Base-by-base conservation (phyloP, 2,113 vertebrate genomes). In the Istiophorus platypterus region DNA sequence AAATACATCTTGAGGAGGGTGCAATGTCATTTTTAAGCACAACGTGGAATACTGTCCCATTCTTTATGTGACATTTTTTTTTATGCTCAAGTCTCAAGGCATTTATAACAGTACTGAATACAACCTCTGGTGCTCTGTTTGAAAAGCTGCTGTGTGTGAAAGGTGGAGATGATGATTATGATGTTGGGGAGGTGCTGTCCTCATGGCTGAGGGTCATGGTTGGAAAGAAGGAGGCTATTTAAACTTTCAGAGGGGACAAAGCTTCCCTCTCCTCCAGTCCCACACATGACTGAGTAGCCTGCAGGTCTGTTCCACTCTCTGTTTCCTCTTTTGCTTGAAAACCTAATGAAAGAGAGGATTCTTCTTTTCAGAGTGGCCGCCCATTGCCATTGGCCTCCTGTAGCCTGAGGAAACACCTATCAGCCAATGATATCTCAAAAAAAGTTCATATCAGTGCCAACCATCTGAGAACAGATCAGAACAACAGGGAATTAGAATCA, bases 381-480 rank as follows among this genome's bases (percentile, higher is more conserved):
- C 72, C 58, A 34, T 80, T 51, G 62, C 85, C 82, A 90, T 81
- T 81, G 87, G 86, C 82, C 78, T 85, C 82, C 85, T 88, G 83
- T 85, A 85, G 81, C 45, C 61, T 67, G 80, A 88, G 82, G 76
- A 84, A 80, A 91, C 81, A 65, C 83, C 84, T 78, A 72, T 86
- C 86, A 86, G 87, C 87, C 70, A 87, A 85, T 91, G 51, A 89
- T 84, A 86, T 89, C 59, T 62, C 26, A 58, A 79, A 77, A 86
- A 49, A 68, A 39, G 29, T 24, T 89, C 76, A 91, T 85, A 89
- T 91, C 45, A 78, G 88, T 92, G 90, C 90, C 92, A 91, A 90
- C 89, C 85, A 89, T 91, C 78, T 89, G 78, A 92, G 76, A 79
- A 91, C 86, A 86, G 72, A 79, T 78, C 54, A 26, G n/a, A 70